Percentiles rank a stretch among this genome's conserved stretches.
Conservation (phyloP, 2,113 vertebrate species). For the Verasper variegatus region DNA sequence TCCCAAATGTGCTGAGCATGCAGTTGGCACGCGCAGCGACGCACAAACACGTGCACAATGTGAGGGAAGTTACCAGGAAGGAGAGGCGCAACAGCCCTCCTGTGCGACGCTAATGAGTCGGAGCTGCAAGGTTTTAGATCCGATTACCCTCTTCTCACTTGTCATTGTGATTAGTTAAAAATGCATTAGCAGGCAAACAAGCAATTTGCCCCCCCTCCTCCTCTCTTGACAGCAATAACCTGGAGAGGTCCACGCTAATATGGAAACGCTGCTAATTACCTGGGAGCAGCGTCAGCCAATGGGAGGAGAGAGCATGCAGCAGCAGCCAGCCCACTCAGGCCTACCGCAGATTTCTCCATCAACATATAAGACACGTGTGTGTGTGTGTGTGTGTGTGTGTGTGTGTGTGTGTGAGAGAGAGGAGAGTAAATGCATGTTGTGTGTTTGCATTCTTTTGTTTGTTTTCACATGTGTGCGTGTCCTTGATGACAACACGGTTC, state of each 20-base stretch:
- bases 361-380: background rate
- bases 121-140: conserved; percentile 23
- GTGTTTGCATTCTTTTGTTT: background rate
- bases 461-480: conserved; percentile 1
- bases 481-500: background rate
- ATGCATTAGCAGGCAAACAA: conserved; percentile 45
- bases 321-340: background rate
- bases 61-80: conserved; percentile 46
- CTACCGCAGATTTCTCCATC: conserved; percentile 15
- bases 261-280: conserved; percentile 49
- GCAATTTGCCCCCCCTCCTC: conserved; percentile 32
- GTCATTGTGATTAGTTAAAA: conserved; percentile 48
- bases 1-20: conserved; percentile 61
- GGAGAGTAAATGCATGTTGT: background rate
- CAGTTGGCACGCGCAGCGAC: conserved; percentile 24
- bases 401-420: background rate
- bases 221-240: conserved; percentile 44
- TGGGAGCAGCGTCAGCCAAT: conserved; percentile 8
- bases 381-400: background rate
- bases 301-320: background rate
- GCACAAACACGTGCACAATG: conserved; percentile 12
- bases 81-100: conserved; percentile 28
- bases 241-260: conserved; percentile 32
- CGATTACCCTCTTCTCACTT: conserved; percentile 48
- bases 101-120: conserved; percentile 26